A percentile compares a stretch with the other conserved stretches of the same genome.
Evolutionary conservation across 1,140 invertebrate genomes (phyloP).

Genomic region (Polyergus mexicanus): DNA sequence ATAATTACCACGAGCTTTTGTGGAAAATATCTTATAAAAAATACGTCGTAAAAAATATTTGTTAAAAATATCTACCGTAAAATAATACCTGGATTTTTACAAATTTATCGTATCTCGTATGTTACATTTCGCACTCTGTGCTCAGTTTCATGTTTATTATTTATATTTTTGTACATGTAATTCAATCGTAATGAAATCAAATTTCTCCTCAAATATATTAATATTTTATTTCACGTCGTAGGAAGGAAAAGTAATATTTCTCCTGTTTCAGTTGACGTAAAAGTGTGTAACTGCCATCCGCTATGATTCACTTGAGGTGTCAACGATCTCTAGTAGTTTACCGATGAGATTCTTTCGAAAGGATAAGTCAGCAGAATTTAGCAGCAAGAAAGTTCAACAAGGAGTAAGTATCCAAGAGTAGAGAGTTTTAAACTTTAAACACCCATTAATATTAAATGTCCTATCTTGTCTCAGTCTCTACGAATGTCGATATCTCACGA

Average conservation of each 20-base stretch:
- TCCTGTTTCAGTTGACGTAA: background rate
- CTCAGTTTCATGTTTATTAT: background rate
- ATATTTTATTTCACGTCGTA: background rate
- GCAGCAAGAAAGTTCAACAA: conserved; percentile 23
- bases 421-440: conserved; percentile 36
- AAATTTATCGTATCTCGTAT: background rate
- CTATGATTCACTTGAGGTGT: background rate
- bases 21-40: background rate
- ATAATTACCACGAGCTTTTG: background rate
- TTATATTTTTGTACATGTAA: background rate
- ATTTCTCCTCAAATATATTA: background rate
- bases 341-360: background rate
- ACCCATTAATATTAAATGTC: conserved; percentile 54
- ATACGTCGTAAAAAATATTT: background rate
- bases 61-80: background rate
- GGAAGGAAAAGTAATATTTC: background rate
- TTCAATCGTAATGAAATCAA: background rate
- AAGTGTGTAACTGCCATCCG: background rate
- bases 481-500: conserved; percentile 32
- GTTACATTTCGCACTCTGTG: background rate
- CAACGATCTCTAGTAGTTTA: conserved; percentile 26
- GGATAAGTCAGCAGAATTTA: conserved; percentile 2
- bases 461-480: conserved; percentile 22
- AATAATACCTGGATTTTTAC: no score
- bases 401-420: no score